These are phyloP conservation scores for Ornithoptera priamus DNA, from an alignment of 2,888 invertebrate species.

Conservation along the genomic window DNA sequence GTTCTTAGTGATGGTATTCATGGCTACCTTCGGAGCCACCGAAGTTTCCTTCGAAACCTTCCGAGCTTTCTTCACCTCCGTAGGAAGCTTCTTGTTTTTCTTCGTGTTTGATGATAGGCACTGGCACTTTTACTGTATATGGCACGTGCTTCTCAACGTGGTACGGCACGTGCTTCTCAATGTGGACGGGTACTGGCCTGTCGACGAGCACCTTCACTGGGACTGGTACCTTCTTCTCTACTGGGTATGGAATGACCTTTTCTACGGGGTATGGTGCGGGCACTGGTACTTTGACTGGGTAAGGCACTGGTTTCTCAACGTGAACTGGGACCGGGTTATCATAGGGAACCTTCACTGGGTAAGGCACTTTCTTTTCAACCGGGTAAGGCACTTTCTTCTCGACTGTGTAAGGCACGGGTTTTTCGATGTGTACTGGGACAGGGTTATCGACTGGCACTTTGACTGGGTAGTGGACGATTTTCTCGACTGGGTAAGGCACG, in stretches of 20 bases:
- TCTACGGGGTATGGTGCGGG: conserved; percentile 86
- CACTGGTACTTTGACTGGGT: conserved; percentile 86
- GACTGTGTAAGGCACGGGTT: conserved; percentile 85
- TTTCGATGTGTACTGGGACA: conserved; percentile 83
- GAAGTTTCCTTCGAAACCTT: conserved; percentile 29
- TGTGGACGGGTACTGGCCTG: conserved; percentile 81
- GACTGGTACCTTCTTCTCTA: conserved; percentile 83
- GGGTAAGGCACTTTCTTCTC: conserved; percentile 88
- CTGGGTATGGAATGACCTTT: conserved; percentile 83
- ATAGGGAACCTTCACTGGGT: conserved; percentile 84
- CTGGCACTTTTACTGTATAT: conserved; percentile 85
- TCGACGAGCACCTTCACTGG: conserved; percentile 83
- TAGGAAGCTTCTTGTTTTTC: conserved; percentile 45
- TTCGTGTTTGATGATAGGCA: conserved; percentile 81
- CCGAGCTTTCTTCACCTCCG: conserved; percentile 34
- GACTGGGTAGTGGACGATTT: conserved; percentile 85
- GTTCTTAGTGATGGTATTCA: conserved; percentile 72
- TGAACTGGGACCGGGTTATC: conserved; percentile 86
- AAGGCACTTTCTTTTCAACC: conserved; percentile 85
- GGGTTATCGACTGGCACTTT: conserved; percentile 85
- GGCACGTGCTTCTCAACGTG: conserved; percentile 84
- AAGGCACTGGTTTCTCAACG: conserved; percentile 89
- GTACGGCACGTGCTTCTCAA: conserved; percentile 85
- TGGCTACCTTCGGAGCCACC: conserved; percentile 47
- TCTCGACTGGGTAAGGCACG: conserved; percentile 88